Percentiles rank a stretch among this genome's conserved stretches.
phyloP scores from a whole-genome alignment of 2,797 vertebrate genomes.

The Champsocephalus esox region DNA sequence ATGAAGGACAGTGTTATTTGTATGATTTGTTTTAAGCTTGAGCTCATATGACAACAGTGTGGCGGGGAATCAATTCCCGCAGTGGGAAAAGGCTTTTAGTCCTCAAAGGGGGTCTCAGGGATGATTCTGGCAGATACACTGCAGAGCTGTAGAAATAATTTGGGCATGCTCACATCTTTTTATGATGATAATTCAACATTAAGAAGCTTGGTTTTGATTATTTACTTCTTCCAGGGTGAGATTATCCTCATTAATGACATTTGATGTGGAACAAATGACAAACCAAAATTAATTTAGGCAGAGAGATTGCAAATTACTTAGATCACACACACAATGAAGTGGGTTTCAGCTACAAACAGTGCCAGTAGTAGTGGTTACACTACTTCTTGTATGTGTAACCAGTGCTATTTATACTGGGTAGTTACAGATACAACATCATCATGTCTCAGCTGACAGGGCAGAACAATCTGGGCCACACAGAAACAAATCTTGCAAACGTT shows the following conservation, averaged over 20 bases:
- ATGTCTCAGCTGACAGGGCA: constrained; percentile 45
- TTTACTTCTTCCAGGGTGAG: constrained; percentile 51
- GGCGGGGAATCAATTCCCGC: constrained; percentile 68
- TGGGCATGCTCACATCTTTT: constrained; percentile 50
- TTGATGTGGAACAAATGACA: constrained; percentile 44
- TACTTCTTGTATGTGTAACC: constrained; percentile 20
- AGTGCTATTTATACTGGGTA: neutral
- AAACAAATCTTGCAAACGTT: constrained; percentile 11
- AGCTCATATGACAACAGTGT: constrained; percentile 58
- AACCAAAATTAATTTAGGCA: constrained; percentile 22
- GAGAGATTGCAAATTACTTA: constrained; percentile 2
- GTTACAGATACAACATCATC: constrained; percentile 27
- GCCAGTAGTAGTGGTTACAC: constrained; percentile 9
- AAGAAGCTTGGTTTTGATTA: constrained; percentile 52
- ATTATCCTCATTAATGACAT: constrained; percentile 60
- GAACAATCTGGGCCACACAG: constrained; percentile 19
- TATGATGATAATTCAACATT: constrained; percentile 60
- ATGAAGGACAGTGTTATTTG: constrained; percentile 48
- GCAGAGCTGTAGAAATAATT: constrained; percentile 78
- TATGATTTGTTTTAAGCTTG: constrained; percentile 57
- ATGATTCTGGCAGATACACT: constrained; percentile 75
- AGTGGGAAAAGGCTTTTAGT: constrained; percentile 72
- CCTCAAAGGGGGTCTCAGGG: constrained; percentile 67
- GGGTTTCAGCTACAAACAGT: neutral
- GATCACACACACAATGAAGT: neutral